Conservation (phyloP, 2,113 vertebrate species). For the Ctenodactylus gundi region DNA sequence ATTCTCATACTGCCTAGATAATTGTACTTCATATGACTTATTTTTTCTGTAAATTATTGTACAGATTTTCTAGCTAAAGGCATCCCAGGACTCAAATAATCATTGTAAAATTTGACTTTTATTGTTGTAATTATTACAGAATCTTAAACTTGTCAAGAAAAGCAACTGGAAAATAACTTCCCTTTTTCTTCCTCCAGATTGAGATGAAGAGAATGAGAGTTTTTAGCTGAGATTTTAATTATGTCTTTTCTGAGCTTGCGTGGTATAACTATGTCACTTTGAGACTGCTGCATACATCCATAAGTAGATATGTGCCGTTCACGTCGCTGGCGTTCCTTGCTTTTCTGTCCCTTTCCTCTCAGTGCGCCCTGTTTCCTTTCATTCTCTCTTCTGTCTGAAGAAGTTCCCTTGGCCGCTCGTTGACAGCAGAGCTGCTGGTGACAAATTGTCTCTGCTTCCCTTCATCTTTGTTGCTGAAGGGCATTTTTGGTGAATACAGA, state of each 20-base stretch:
- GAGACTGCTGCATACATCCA: background rate
- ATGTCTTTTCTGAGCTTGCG: constrained; percentile 1
- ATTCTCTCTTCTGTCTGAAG: background rate
- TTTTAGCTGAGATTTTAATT: background rate
- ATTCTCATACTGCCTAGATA: background rate
- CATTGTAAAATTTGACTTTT: constrained; percentile 33
- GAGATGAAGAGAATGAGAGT: constrained; percentile 20
- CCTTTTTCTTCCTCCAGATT: background rate
- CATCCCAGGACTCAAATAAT: background rate
- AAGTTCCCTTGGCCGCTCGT: background rate
- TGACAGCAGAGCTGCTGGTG: background rate
- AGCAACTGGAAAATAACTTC: constrained; percentile 12
- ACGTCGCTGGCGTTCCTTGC: too few species aligned
- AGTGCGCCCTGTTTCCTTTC: background rate
- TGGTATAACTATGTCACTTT: background rate
- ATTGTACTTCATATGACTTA: background rate
- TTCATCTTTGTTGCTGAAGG: background rate
- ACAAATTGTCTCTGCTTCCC: background rate
- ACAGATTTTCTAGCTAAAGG: background rate
- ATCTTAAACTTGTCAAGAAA: constrained; percentile 21
- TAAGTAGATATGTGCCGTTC: too few species aligned
- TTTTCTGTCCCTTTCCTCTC: background rate
- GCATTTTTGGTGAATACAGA: background rate
- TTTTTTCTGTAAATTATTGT: constrained; percentile 23
- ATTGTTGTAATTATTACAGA: constrained; percentile 10